phyloP scores from a whole-genome alignment of 2,797 vertebrate genomes.

The Trichosurus vulpecula region DNA sequence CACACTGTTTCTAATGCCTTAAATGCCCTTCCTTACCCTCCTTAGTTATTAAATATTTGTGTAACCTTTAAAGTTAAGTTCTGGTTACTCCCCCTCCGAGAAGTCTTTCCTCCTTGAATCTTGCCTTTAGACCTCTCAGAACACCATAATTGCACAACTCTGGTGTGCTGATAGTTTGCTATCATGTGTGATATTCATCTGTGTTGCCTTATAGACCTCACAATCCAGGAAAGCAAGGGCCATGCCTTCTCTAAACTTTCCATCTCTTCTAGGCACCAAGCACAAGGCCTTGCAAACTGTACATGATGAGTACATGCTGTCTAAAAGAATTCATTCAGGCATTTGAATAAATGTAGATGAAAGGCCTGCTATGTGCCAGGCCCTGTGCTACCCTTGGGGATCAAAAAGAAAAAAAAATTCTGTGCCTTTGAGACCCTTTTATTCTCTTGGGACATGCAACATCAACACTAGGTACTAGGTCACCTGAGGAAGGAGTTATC shows the following conservation, averaged over 20 bases:
- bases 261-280: background rate
- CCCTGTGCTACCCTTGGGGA: background rate
- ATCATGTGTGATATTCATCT: background rate
- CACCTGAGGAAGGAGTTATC: background rate
- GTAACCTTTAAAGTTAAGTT: background rate
- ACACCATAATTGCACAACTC: background rate
- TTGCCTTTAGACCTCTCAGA: background rate
- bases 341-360: background rate
- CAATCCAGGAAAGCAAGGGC: background rate
- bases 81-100: background rate
- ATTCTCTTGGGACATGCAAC: background rate
- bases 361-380: background rate
- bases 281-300: background rate
- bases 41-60: background rate
- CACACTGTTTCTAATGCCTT: background rate
- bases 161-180: background rate
- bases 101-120: too few species aligned
- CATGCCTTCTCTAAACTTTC: too few species aligned
- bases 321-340: background rate
- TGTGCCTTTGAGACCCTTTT: background rate
- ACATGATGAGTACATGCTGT: background rate
- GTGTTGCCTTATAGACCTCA: background rate
- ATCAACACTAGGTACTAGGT: background rate
- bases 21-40: background rate
- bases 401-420: background rate